Evolutionary conservation across 2,888 invertebrate species (phyloP).

Genomic region (Macrophya alboannulata): DNA sequence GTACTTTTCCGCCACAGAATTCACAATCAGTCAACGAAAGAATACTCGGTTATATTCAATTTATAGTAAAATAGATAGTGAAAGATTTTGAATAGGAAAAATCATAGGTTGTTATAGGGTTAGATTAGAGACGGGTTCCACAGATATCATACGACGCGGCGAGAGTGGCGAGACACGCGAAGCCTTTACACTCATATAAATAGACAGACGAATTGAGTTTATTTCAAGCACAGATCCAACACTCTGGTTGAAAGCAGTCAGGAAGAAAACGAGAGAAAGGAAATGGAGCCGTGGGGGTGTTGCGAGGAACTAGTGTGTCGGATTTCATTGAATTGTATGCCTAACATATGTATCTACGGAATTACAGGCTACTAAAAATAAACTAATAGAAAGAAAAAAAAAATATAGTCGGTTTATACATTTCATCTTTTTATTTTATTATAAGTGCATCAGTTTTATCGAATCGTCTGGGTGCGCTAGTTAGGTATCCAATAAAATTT

Average conservation of each 20-base stretch:
- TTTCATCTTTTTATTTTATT: not conserved
- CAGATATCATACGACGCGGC: slow-evolving; percentile 19
- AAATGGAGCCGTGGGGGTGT: slow-evolving; percentile 42
- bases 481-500: not conserved
- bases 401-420: not conserved
- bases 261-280: slow-evolving; percentile 47
- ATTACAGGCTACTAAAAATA: not conserved
- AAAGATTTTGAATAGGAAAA: not conserved
- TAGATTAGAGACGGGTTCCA: not conserved
- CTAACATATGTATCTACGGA: no score
- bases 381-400: not conserved
- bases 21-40: not conserved
- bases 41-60: not conserved
- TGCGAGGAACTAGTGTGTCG: slow-evolving; percentile 8
- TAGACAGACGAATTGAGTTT: slow-evolving; percentile 52
- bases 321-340: slow-evolving; percentile 6
- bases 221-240: slow-evolving; percentile 52
- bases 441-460: not conserved
- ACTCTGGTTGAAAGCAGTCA: slow-evolving; percentile 43
- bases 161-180: slow-evolving; percentile 33
- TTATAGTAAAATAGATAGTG: not conserved
- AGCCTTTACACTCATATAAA: slow-evolving; percentile 52
- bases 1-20: not conserved
- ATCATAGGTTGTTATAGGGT: not conserved
- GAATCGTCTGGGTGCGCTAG: not conserved